Evolutionary conservation across 2,113 vertebrate species (phyloP).

Genomic region (Chamaetylas fuelleborni): DNA sequence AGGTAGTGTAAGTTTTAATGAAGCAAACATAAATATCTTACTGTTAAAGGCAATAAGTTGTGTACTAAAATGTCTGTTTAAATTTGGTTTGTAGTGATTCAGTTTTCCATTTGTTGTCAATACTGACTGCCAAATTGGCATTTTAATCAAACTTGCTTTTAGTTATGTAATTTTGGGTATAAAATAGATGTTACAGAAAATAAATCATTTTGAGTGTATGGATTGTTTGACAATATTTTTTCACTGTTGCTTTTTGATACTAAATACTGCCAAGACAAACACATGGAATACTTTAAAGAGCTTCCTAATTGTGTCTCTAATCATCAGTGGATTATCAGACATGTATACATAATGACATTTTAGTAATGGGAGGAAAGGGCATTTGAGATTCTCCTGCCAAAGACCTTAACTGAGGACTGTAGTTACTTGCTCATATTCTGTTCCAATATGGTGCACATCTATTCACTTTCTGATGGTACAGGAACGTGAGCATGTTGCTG

Average conservation of each 20-base stretch:
- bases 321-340: background rate
- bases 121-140: background rate
- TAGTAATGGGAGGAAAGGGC: background rate
- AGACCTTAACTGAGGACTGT: background rate
- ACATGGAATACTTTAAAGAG: background rate
- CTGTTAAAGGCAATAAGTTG: background rate
- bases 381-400: background rate
- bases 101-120: background rate
- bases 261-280: background rate
- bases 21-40: background rate
- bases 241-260: background rate
- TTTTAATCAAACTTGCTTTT: background rate
- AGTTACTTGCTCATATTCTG: background rate
- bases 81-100: background rate
- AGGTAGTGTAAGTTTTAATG: slow-evolving; percentile 71
- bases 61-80: background rate
- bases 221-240: background rate
- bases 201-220: background rate
- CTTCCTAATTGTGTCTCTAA: background rate
- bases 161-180: background rate
- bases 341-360: background rate
- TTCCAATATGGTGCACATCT: background rate
- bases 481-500: background rate
- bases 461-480: background rate
- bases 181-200: background rate